Base-by-base conservation (phyloP, 35 echinoderm and acorn worm genomes). In the Holothuria glaberrima region DNA sequence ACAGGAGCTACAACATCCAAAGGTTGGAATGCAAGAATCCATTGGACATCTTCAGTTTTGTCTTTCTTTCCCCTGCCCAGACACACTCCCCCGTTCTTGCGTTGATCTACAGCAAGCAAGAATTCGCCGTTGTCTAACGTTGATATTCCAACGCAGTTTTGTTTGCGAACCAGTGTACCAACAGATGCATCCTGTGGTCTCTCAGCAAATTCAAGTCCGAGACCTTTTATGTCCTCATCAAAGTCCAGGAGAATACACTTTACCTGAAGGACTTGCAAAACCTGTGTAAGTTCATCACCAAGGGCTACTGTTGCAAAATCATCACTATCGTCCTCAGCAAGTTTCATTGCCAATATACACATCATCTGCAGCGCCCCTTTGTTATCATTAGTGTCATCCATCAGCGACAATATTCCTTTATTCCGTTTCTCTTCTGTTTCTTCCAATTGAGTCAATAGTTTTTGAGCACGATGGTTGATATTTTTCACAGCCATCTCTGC, bases 1-100 rank as follows among this genome's bases (percentile, higher is more conserved):
- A 84, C 80, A 0, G 80, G 80, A 0, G 80, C 80, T 17, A 84
- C 80, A 3, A 84, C 80, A 33, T 84, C 80, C 57, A 84, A 29
- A 0, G 80, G 80, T 19, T 84, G 80, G 57, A 84, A 84, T 36
- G 80, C 80, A n/a, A 84, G 80, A 26, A 84, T 84, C 80, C 80
- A 84, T 36, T 57, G 80, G 9, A 84, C 30, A 19, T 84, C 80
- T n/a, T 84, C 56, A 20, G 80, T 32, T 20, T 30, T 38, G 30
- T 63, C 21, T 63, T 63, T 59, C 3, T 87, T 69, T 14, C 59
- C 66, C 12, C 85, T 36, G 0, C 85, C 85, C 6, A 87, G 60
- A n/a, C 85, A 87, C 22, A 87, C 85, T 1, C 85, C 85, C 0
- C 61, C 85, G 21, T 69, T 71, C 4, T 22, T 67, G 16, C 85